Base-by-base conservation (phyloP, 2,113 vertebrate species). In the Pseudorasbora parva region DNA sequence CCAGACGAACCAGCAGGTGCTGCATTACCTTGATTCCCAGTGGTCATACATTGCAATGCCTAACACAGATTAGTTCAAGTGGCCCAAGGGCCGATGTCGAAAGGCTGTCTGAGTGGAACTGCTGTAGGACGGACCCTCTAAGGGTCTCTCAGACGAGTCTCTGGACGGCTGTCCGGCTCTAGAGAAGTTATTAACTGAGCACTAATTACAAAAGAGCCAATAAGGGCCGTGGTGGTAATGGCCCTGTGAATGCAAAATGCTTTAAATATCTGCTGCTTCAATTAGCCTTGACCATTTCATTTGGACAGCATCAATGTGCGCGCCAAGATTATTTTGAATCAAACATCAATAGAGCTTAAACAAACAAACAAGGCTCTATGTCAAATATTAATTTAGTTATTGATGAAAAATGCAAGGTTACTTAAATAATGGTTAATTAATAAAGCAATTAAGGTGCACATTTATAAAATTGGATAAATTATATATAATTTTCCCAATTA, bases 201-300 rank as follows among this genome's bases (percentile, higher is more conserved):
- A 72, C 86, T 90, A 88, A 89, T 87, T 89, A 87, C 87, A 74
- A 60, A 64, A 64, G 81, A 75, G 80, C 88, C 89, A 87, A 86
- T 85, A 88, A 89, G 74, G 83, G 80, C 82, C 75, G 78, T 25
- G 51, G 78, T 25, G 51, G 77, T 88, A 87, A 84, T 85, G 83
- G 74, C 73, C 85, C 73, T 64, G 59, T 74, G 75, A 83, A 88
- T 86, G 84, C 71, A 79, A 87, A 37, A 89, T 81, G 72, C 6
- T 79, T 85, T 88, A 84, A 84, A 84, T 86, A 81, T 79, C 54
- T 82, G 45, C 54, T 82, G 45, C 75, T 45, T 75, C 78, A 74
- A 85, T 85, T 75, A 82, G 75, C 68, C 86, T 82, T 87, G 82
- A 88, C 71, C 37, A 37, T 66, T 54, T 84, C 71, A 76, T 86